Evolutionary conservation across 2,888 invertebrate species (phyloP).

Genomic region (Hypena proboscidalis): DNA sequence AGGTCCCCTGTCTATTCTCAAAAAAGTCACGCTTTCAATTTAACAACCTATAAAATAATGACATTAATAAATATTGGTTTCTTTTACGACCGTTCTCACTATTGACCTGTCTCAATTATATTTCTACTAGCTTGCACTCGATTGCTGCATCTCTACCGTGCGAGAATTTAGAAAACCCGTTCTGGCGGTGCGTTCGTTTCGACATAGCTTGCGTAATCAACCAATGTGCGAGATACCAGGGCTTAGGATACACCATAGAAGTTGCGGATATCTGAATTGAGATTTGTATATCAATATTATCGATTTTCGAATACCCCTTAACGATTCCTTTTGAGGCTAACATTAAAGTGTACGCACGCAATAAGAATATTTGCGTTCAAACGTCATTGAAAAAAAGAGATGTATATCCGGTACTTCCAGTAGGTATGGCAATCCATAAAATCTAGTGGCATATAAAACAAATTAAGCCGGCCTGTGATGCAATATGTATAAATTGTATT

Average conservation of each 20-base stretch:
- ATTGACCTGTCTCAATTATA: slow-evolving; percentile 20
- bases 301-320: too few relatives aligned
- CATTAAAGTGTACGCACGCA: not conserved
- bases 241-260: slow-evolving; percentile 34
- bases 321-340: too few relatives aligned
- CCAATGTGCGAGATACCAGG: slow-evolving; percentile 25
- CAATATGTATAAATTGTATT: slow-evolving; percentile 28
- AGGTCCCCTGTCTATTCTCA: too few relatives aligned
- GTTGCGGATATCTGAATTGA: not conserved
- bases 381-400: not conserved
- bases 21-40: not conserved
- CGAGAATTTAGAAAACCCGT: slow-evolving; percentile 56
- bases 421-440: not conserved
- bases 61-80: slow-evolving; percentile 6
- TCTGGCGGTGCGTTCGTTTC: slow-evolving; percentile 45
- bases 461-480: slow-evolving; percentile 10
- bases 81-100: slow-evolving; percentile 10
- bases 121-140: slow-evolving; percentile 31
- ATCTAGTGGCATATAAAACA: slow-evolving; percentile 1
- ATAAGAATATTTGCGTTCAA: not conserved
- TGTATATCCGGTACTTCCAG: slow-evolving; percentile 2
- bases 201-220: slow-evolving; percentile 49
- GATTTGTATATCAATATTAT: not conserved
- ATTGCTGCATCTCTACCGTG: slow-evolving; percentile 45
- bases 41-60: slow-evolving; percentile 3